Conservation (phyloP, 2,797 vertebrate genomes). For the Poeciliopsis gracilis region DNA sequence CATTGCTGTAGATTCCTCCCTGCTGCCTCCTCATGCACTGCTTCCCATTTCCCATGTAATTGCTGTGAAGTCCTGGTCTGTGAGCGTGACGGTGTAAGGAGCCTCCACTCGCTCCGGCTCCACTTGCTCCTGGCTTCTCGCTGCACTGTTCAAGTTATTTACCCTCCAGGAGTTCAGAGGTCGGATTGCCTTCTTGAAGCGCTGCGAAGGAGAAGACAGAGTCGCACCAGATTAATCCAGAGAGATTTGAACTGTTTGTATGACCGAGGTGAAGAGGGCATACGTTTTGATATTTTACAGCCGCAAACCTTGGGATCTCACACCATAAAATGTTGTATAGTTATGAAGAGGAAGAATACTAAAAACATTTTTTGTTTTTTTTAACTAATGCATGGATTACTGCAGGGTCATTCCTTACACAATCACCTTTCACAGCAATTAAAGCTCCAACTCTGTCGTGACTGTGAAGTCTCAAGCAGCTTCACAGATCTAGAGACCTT, state of each 20-base stretch:
- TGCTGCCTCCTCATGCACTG: constrained; percentile 56
- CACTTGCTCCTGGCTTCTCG: constrained; percentile 11
- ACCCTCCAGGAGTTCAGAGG: constrained; percentile 85
- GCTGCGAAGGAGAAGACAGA: constrained; percentile 64
- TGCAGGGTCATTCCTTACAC: background rate
- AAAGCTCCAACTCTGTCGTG: background rate
- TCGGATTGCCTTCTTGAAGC: constrained; percentile 82
- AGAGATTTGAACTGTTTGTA: background rate
- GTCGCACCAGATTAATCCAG: background rate
- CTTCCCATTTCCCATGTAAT: constrained; percentile 73
- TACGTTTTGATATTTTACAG: background rate
- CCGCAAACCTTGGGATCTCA: background rate
- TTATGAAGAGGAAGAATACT: background rate
- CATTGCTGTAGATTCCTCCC: constrained; percentile 1
- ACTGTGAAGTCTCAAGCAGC: background rate
- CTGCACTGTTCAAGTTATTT: constrained; percentile 64
- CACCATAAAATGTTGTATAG: background rate
- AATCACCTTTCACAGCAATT: background rate
- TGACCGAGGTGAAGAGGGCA: too few species aligned
- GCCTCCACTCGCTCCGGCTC: constrained; percentile 70
- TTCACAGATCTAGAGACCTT: background rate
- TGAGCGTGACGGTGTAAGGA: constrained; percentile 82
- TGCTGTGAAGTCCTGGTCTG: constrained; percentile 73
- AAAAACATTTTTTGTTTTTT: background rate
- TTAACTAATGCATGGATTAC: background rate